A percentile compares a stretch with the other conserved stretches of the same genome.
Conservation (phyloP, 37 sponge, comb jelly and placozoan genomes). For the Amphimedon queenslandica region DNA sequence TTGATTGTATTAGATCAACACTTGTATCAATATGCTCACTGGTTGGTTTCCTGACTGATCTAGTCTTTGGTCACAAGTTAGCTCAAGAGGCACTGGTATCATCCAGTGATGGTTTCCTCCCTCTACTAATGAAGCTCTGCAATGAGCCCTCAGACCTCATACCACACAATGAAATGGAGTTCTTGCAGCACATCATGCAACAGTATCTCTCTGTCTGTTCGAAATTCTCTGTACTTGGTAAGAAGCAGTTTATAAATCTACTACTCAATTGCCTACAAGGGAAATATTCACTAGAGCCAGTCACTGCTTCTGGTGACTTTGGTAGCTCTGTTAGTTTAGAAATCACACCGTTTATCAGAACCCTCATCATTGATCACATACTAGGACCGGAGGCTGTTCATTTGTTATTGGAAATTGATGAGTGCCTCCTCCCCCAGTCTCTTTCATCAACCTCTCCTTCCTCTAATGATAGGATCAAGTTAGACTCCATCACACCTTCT, state of each 20-base stretch:
- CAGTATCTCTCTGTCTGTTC: conserved; percentile 50
- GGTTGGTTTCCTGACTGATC: conserved; percentile 57
- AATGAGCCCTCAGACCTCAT: not conserved
- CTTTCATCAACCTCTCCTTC: not conserved
- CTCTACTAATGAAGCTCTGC: not conserved
- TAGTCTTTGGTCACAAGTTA: conserved; percentile 19
- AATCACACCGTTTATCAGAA: conserved; percentile 53
- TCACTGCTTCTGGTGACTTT: not conserved
- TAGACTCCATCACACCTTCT: conserved; percentile 29
- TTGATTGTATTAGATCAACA: not conserved
- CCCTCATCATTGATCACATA: conserved; percentile 45
- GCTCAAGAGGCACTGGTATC: conserved; percentile 18
- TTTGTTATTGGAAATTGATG: conserved; percentile 24
- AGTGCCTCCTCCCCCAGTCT: conserved; percentile 1
- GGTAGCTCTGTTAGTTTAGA: not conserved
- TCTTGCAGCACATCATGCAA: conserved; percentile 41
- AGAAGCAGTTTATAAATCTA: conserved; percentile 30
- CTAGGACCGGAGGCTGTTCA: conserved; percentile 42
- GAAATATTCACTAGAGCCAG: not conserved
- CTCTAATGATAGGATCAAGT: no score
- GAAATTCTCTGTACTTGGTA: conserved; percentile 21
- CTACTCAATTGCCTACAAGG: conserved; percentile 26
- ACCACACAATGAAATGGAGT: not conserved
- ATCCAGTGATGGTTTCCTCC: not conserved
- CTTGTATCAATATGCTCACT: conserved; percentile 6